Evolutionary conservation across 2,113 vertebrate genomes (phyloP).

Genomic region (Dolichotis patagonum): DNA sequence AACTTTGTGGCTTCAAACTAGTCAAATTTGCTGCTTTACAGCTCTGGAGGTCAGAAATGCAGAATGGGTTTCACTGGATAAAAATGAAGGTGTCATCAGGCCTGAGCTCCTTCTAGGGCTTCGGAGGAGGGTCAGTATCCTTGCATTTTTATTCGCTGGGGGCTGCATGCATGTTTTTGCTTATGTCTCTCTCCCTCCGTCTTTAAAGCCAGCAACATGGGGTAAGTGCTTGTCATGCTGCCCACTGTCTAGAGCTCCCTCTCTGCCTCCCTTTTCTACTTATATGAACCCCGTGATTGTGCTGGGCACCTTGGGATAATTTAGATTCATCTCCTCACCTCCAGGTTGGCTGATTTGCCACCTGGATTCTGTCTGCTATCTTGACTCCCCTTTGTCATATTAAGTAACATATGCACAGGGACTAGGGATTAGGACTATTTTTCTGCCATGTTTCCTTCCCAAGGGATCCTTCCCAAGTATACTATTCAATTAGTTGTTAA

Average conservation of each 20-base stretch:
- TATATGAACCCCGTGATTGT: neutral
- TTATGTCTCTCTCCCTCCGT: neutral
- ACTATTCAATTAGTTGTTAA: neutral
- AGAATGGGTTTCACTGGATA: neutral
- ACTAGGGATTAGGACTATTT: neutral
- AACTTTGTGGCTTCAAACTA: neutral
- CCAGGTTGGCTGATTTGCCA: neutral
- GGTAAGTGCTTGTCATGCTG: neutral
- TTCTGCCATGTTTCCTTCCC: neutral
- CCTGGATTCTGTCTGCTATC: neutral
- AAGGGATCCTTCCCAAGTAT: neutral
- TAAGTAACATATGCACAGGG: neutral
- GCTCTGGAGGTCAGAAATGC: neutral
- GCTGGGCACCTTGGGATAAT: neutral
- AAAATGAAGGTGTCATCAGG: neutral
- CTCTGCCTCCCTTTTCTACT: neutral
- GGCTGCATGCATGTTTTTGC: neutral
- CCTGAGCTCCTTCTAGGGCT: neutral
- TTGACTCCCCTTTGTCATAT: neutral
- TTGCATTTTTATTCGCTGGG: neutral
- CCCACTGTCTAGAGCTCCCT: neutral
- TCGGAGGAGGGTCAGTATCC: neutral
- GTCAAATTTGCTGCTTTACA: neutral
- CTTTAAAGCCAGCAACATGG: neutral
- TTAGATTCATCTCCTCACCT: neutral